Base-by-base conservation (phyloP, 2,113 vertebrate species). In the Podarcis cretensis region DNA sequence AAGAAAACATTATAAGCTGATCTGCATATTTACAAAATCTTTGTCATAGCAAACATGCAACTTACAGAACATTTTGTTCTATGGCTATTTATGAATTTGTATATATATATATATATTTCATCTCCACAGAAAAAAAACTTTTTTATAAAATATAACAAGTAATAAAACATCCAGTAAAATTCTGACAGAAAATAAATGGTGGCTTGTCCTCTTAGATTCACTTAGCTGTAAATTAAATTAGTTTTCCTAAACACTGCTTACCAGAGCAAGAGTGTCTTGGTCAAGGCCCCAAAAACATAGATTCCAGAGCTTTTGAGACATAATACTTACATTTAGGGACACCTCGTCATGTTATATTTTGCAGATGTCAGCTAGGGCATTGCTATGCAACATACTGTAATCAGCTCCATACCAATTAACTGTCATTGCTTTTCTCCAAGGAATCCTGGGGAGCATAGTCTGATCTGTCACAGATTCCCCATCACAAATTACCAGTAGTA, bases 1-100 rank as follows among this genome's bases (percentile, higher is more conserved):
- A 90, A 93, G 96, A 97, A 96, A 97, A 96, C 96, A 92, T 96
- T 96, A 95, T 96, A 97, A 97, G 97, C 96, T 96, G 96, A 97
- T 97, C 91, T 97, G 97, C 96, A 75, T 97, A 97, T 97, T 97
- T 97, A 97, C 97, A 97, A 97, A 97, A 97, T 96, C 96, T 96
- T 97, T 94, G 91, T 96, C 95, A 91, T 94, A 97, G 95, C 95
- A 96, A 97, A 97, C 97, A 97, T 95, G 97, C 97, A 97, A 97
- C 96, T 93, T 94, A 96, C 90, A 92, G 84, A 96, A 94, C 69
- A 37, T 91, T 97, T 95, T 97, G 97, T 97, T 97, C 97, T 94
- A 95, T 96, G 96, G 96, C 96, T 94, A 95, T 94, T 95, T 84
- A 93, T 93, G 89, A 93, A 80, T 92, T 91, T 94, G 14, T 83